Base-by-base conservation (phyloP, 2,797 vertebrate species). In the Cygnus olor region DNA sequence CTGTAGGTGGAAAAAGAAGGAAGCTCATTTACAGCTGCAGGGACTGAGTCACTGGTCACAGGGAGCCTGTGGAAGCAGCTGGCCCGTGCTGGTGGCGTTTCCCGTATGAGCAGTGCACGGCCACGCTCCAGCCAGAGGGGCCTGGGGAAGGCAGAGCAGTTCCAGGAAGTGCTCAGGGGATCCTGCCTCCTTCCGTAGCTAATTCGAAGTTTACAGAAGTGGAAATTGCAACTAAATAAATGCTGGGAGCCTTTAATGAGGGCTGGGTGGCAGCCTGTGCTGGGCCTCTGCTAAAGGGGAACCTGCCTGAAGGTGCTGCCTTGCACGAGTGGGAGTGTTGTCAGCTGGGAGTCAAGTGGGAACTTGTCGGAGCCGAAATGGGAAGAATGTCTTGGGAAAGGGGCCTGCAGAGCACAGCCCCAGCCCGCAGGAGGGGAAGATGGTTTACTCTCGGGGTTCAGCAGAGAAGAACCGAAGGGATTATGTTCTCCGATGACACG, bases 261-360 rank as follows among this genome's bases (percentile, higher is more conserved):
- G 84, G 78, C 80, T 76, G 91, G 58, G 68, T n/a, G 51, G n/a
- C 19, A 13, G 77, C 8, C 5, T 30, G 40, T 57, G 63, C 42
- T 30, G 63, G 22, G 64, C n/a, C 58, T 32, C 10, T 79, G 78
- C 18, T 28, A 8, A 30, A 60, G 71, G 82, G 91, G 69, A 92
- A 57, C 72, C 89, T 88, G 94, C 85, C 85, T 82, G 91, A 32
- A 94, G 85, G 80, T 2, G 5, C 85, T 91, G 94, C 90, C 90
- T 89, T 1, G 1, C 28, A 2, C 27, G 10, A 78, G 95, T 70
- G 90, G 90, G 93, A 94, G 95, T 86, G 91, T n/a, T 14, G 6
- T 80, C 76, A 74, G 88, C 95, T 69, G 87, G 28, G 85, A 93
- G 91, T 93, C 90, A 79, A 95, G 93, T 77, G 90, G 73, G 90